phyloP scores from a whole-genome alignment of 2,113 vertebrate genomes.

The Ptilonorhynchus violaceus region DNA sequence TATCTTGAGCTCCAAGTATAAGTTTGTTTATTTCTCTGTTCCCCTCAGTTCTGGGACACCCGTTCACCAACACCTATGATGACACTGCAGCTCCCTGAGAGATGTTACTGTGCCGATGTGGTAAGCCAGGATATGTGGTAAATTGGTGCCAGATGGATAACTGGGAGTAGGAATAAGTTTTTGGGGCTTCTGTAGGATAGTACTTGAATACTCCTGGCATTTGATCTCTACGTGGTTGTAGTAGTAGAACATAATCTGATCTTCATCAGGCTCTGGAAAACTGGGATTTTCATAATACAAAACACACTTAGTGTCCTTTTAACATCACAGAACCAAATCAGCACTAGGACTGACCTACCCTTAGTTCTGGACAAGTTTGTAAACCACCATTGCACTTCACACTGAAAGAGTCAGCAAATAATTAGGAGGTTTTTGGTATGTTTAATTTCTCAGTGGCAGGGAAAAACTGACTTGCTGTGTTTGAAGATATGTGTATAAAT shows the following conservation, averaged over 20 bases:
- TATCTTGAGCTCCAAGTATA: background rate
- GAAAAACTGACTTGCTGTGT: background rate
- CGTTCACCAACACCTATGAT: conserved; percentile 97
- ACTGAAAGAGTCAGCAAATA: background rate
- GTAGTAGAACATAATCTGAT: background rate
- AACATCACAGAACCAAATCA: background rate
- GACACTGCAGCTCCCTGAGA: conserved; percentile 92
- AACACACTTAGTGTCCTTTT: background rate
- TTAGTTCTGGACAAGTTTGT: background rate
- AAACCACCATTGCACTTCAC: background rate
- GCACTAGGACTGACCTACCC: background rate
- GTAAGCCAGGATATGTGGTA: conserved; percentile 65
- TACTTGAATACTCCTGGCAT: background rate
- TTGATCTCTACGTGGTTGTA: background rate
- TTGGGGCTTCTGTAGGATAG: background rate
- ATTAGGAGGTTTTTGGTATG: background rate
- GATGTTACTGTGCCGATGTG: conserved; percentile 98
- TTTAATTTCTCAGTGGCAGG: background rate
- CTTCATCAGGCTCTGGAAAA: background rate
- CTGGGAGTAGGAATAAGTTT: background rate
- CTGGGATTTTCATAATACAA: background rate
- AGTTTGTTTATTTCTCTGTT: background rate
- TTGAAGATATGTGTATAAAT: background rate
- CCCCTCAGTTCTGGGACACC: conserved; percentile 93
- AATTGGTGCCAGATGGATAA: background rate